A percentile compares a stretch with the other conserved stretches of the same genome.
phyloP scores from a whole-genome alignment of 2,888 invertebrate species.

The Nebria salina region DNA sequence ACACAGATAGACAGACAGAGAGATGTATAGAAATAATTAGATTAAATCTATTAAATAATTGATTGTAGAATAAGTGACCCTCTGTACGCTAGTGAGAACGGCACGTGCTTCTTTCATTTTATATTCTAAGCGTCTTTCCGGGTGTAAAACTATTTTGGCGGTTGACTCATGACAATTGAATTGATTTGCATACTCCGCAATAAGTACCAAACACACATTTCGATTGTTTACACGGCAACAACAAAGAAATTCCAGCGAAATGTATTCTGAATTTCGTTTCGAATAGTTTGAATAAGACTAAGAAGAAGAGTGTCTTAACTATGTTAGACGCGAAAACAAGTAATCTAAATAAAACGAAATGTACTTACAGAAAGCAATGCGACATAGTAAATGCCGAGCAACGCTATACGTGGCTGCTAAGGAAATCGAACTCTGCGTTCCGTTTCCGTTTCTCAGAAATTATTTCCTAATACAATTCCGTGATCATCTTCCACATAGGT shows the following conservation, averaged over 20 bases:
- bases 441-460: conserved; percentile 16
- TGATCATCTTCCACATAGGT: conserved; percentile 7
- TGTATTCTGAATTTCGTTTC: background rate
- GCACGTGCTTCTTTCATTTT: conserved; percentile 19
- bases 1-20: background rate
- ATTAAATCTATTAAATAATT: too few species aligned
- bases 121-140: background rate
- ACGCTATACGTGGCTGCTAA: background rate
- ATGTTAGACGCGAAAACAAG: background rate
- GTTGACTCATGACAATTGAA: conserved; percentile 13
- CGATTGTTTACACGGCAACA: background rate
- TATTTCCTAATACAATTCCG: conserved; percentile 23
- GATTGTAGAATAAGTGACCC: background rate
- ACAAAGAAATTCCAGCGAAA: background rate
- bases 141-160: conserved; percentile 21
- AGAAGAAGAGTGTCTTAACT: too few species aligned
- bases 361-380: background rate
- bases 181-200: conserved; percentile 12
- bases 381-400: too few species aligned
- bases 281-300: background rate
- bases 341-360: conserved; percentile 16
- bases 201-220: background rate
- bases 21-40: background rate
- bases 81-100: background rate
- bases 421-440: background rate